A percentile compares a stretch with the other conserved stretches of the same genome.
Conservation (phyloP, 2,888 invertebrate species). For the Hypselothyrea guttata region DNA sequence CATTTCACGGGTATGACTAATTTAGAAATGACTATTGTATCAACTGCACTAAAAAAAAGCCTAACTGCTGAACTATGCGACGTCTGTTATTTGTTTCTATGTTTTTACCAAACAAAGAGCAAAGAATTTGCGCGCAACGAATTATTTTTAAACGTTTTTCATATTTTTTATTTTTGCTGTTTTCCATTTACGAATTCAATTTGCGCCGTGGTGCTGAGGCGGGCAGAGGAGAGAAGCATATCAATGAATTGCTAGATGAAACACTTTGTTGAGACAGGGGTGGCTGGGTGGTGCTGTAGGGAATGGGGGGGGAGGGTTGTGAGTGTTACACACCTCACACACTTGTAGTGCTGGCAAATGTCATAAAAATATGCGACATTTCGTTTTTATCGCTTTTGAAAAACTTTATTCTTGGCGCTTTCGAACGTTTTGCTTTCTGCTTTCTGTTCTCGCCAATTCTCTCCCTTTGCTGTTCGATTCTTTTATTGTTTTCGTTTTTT, state of each 20-base stretch:
- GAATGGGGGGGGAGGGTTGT: background rate
- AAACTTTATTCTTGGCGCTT: conserved; percentile 79
- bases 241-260: conserved; percentile 14
- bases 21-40: no score
- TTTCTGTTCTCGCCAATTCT: conserved; percentile 27
- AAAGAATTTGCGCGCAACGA: conserved; percentile 37
- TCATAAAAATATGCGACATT: conserved; percentile 83
- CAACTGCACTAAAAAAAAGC: no score
- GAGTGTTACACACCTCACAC: conserved; percentile 32
- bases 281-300: conserved; percentile 4
- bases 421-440: conserved; percentile 38
- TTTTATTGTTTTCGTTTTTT: conserved; percentile 15
- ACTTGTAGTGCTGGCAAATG: conserved; percentile 68
- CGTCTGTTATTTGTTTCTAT: background rate
- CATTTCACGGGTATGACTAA: no score
- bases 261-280: background rate
- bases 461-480: conserved; percentile 1
- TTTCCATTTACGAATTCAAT: conserved; percentile 62
- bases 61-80: background rate
- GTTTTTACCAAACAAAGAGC: conserved; percentile 35
- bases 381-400: conserved; percentile 83
- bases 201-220: conserved; percentile 35
- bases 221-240: background rate
- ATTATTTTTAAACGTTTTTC: conserved; percentile 40
- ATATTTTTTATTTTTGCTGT: conserved; percentile 26